phyloP scores from a whole-genome alignment of 2,888 invertebrate genomes.

The Epistrophella euchroma region DNA sequence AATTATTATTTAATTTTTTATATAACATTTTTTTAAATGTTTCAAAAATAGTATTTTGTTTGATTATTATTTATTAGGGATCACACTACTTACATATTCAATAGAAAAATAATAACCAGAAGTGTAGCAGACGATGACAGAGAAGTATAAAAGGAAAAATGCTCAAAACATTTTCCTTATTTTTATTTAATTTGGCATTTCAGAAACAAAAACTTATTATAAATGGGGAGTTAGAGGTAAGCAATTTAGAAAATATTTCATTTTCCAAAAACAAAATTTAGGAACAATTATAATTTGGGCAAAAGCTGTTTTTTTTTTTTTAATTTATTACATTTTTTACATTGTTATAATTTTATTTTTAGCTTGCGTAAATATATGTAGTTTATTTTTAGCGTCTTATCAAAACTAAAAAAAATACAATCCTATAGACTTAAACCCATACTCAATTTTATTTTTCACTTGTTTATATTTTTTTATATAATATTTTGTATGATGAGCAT shows the following conservation, averaged over 20 bases:
- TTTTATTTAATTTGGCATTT: conserved; percentile 36
- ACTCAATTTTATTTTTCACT: conserved; percentile 5
- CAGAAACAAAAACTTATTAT: conserved; percentile 28
- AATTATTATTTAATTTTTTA: conserved; percentile 8
- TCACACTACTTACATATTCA: conserved; percentile 48
- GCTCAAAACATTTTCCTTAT: conserved; percentile 5
- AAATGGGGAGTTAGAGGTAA: neutral
- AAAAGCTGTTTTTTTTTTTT: conserved; percentile 49
- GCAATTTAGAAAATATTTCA: conserved; percentile 10
- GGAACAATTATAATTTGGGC: conserved; percentile 62
- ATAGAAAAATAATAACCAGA: conserved; percentile 42
- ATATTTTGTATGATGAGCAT: conserved; percentile 35
- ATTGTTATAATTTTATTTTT: conserved; percentile 38
- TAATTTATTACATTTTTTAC: conserved; percentile 39
- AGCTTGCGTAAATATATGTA: conserved; percentile 41
- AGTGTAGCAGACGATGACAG: conserved; percentile 9
- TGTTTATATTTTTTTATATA: conserved; percentile 3
- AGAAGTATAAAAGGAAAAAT: conserved; percentile 23
- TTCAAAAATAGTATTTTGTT: conserved; percentile 58
- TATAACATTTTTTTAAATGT: conserved; percentile 49
- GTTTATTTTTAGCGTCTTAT: conserved; percentile 33
- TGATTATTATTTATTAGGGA: conserved; percentile 30
- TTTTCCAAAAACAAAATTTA: conserved; percentile 39
- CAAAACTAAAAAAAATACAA: conserved; percentile 24
- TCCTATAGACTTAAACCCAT: conserved; percentile 28